Base-by-base conservation (phyloP, 2,113 vertebrate species). In the Oncorhynchus masou region DNA sequence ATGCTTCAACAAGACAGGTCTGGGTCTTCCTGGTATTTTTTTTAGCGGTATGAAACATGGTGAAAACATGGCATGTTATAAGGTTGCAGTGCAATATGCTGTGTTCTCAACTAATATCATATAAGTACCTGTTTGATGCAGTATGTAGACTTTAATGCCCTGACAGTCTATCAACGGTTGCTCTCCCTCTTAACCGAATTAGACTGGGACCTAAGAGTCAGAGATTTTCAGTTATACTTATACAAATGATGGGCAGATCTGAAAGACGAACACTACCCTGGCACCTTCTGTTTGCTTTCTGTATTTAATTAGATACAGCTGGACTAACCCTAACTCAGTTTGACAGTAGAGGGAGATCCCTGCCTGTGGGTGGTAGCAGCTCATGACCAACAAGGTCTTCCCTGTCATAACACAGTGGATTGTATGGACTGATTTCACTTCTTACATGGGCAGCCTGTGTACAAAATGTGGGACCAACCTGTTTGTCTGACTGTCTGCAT, bases 251-350 rank as follows among this genome's bases (percentile, higher is more conserved):
- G n/a, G 77, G 74, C 76, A 85, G 84, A 90, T 84, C 86, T 85
- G 82, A 70, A 77, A 84, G 81, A 69, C 83, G 83, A 86, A 79
- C 86, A 68, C 84, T 82, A 83, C 70, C 75, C 86, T 91, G 89
- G 81, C 88, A 84, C 80, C 87, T 82, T 80, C 59, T 79, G 85
- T 87, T 83, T 86, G 65, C 27, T 67, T 27, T 68, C 29, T 68
- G 31, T 79, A 25, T 79, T 73, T 82, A 77, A 78, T 9, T 79
- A 72, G 83, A 88, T 85, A 86, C 87, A 85, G 77, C 88, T 85
- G 84, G 83, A 89, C 83, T 88, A 34, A 34, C 34, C 34, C 34
- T 34, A 82, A 85, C 82, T 62, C 78, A 66, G 80, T 70, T 75
- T 84, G 80, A 75, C 83, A 81, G 75, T 79, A n/a, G 81, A 83